phyloP scores from a whole-genome alignment of 2,113 vertebrate species.

The Alaudala cheleensis region DNA sequence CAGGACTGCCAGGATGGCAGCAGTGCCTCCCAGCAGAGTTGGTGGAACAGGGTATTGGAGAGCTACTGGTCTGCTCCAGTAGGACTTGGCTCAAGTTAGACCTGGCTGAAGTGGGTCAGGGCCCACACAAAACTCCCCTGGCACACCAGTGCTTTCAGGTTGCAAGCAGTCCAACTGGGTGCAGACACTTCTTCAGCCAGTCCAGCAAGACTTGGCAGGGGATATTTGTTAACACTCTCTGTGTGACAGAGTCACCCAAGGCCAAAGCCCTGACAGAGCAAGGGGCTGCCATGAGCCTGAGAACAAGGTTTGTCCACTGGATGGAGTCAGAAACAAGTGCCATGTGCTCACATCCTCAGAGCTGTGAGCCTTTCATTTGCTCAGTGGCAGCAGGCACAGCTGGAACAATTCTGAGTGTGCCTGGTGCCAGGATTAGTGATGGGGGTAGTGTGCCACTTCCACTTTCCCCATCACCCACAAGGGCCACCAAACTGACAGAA shows the following conservation, averaged over 20 bases:
- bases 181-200: background rate
- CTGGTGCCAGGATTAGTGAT: background rate
- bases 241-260: background rate
- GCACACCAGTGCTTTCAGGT: background rate
- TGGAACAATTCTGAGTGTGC: background rate
- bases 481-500: background rate
- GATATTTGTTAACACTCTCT: background rate
- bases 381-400: background rate
- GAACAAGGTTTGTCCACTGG: background rate
- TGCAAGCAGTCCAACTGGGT: background rate
- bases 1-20: background rate
- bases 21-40: background rate
- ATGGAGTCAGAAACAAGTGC: background rate
- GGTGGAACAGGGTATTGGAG: background rate
- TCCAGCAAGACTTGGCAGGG: background rate
- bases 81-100: background rate
- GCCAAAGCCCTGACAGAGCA: background rate
- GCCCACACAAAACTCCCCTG: background rate
- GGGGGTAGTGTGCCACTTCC: background rate
- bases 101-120: background rate
- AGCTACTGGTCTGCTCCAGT: background rate
- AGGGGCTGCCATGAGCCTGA: background rate
- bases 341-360: background rate
- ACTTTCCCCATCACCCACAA: background rate
- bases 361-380: background rate